These are phyloP conservation scores for Podarcis muralis DNA, from an alignment of 2,113 vertebrate genomes.

Conservation along the genomic window DNA sequence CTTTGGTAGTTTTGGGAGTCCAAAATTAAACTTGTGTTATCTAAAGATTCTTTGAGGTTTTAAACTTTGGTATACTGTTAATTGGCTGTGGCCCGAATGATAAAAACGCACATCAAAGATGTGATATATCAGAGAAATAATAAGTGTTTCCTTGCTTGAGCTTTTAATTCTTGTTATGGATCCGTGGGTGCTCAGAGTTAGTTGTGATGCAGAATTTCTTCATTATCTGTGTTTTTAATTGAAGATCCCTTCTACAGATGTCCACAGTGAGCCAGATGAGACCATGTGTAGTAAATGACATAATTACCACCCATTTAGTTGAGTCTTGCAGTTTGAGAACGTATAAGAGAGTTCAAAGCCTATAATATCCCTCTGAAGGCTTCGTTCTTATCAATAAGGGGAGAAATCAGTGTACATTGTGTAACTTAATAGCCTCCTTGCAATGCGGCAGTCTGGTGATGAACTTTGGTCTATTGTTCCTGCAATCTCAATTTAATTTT, in stretches of 20 bases:
- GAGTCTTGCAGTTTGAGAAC: constrained; percentile 9
- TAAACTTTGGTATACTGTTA: constrained; percentile 47
- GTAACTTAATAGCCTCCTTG: constrained; percentile 6
- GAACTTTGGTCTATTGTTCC: background rate
- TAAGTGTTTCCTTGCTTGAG: constrained; percentile 14
- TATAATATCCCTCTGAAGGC: constrained; percentile 15
- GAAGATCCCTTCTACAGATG: constrained; percentile 24
- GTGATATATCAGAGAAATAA: constrained; percentile 7
- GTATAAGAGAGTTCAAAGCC: constrained; percentile 38
- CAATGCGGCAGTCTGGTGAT: background rate
- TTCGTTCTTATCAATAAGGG: constrained; percentile 15
- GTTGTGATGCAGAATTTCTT: background rate
- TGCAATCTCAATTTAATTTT: constrained; percentile 19
- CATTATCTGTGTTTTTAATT: constrained; percentile 42
- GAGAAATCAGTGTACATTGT: background rate
- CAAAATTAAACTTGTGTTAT: constrained; percentile 42
- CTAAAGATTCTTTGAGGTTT: constrained; percentile 41
- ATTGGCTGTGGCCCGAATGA: constrained; percentile 28
- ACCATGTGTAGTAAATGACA: constrained; percentile 32
- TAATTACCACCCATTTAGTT: constrained; percentile 40
- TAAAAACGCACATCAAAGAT: constrained; percentile 3
- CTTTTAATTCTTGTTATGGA: background rate
- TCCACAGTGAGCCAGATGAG: constrained; percentile 35
- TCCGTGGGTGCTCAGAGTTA: constrained; percentile 28
- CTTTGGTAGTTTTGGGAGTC: constrained; percentile 14